Evolutionary conservation across 2,888 invertebrate species (phyloP).

Genomic region (Malacosoma neustria): DNA sequence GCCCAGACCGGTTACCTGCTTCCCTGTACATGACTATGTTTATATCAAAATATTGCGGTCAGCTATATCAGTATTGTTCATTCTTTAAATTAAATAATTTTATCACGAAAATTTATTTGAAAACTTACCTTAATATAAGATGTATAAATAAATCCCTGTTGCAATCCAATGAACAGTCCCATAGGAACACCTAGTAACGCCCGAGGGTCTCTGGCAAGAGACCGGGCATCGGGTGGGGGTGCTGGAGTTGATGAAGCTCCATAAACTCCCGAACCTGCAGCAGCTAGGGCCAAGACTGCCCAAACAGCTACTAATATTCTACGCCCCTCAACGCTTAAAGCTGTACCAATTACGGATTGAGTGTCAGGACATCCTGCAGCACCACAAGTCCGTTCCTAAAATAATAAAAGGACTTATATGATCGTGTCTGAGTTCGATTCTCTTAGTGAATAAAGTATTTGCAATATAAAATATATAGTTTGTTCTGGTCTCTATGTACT

Average conservation of each 20-base stretch:
- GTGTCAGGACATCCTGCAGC: slow-evolving; percentile 57
- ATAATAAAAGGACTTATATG: no score
- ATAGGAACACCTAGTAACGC: slow-evolving; percentile 83
- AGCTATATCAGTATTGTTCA: no score
- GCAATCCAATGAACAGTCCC: slow-evolving; percentile 87
- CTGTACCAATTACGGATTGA: slow-evolving; percentile 39
- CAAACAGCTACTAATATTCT: slow-evolving; percentile 45
- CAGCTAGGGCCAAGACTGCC: slow-evolving; percentile 40
- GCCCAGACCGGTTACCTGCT: no score
- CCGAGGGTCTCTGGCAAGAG: slow-evolving; percentile 73
- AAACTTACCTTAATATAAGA: slow-evolving; percentile 90
- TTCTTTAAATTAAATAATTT: no score
- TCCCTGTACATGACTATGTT: no score
- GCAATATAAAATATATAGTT: no score
- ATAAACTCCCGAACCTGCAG: slow-evolving; percentile 43
- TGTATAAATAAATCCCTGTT: slow-evolving; percentile 89
- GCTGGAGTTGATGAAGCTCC: slow-evolving; percentile 49
- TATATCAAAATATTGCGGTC: no score
- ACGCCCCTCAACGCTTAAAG: slow-evolving; percentile 47
- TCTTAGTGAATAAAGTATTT: no score
- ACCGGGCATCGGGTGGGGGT: slow-evolving; percentile 46
- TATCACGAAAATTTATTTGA: no score
- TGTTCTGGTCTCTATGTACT: no score
- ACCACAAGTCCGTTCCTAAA: slow-evolving; percentile 54
- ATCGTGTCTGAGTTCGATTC: no score